A percentile compares a stretch with the other conserved stretches of the same genome.
These are phyloP conservation scores for Ageneiosus marmoratus DNA, from an alignment of 2,113 vertebrate species.

Conservation along the genomic window DNA sequence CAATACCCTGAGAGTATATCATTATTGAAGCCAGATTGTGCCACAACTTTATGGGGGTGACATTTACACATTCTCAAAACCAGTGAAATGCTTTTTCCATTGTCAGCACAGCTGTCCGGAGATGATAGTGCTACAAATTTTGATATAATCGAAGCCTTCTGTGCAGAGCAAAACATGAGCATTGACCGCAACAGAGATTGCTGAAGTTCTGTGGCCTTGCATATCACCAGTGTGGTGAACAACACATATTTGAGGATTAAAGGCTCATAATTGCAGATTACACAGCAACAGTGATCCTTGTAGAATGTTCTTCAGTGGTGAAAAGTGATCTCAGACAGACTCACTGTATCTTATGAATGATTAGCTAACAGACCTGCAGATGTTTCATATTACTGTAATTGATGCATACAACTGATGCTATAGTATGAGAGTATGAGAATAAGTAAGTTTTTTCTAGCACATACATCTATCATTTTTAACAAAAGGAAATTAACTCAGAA, in stretches of 20 bases:
- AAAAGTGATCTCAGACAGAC: conserved; percentile 32
- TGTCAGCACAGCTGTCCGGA: conserved; percentile 45
- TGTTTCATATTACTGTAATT: conserved; percentile 17
- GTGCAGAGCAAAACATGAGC: conserved; percentile 42
- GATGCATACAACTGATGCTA: neutral
- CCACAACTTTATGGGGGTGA: conserved; percentile 45
- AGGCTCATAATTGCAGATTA: conserved; percentile 33
- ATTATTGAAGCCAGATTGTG: conserved; percentile 56
- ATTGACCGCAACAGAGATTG: conserved; percentile 21
- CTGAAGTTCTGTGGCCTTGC: conserved; percentile 8
- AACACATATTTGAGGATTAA: conserved; percentile 45
- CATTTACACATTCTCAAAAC: conserved; percentile 53
- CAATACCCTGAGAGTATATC: neutral
- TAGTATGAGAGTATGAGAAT: neutral
- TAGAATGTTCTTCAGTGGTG: conserved; percentile 35
- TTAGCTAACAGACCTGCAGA: conserved; percentile 11
- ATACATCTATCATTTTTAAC: neutral
- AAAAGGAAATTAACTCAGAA: neutral
- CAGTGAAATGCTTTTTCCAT: conserved; percentile 42
- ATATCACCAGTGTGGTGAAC: conserved; percentile 28
- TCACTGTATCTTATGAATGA: conserved; percentile 15
- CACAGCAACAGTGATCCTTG: conserved; percentile 10
- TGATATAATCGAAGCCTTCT: conserved; percentile 43
- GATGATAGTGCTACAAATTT: conserved; percentile 15
- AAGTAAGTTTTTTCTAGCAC: neutral